phyloP scores from a whole-genome alignment of 2,113 vertebrate species.

The Pseudorectes ferrugineus region DNA sequence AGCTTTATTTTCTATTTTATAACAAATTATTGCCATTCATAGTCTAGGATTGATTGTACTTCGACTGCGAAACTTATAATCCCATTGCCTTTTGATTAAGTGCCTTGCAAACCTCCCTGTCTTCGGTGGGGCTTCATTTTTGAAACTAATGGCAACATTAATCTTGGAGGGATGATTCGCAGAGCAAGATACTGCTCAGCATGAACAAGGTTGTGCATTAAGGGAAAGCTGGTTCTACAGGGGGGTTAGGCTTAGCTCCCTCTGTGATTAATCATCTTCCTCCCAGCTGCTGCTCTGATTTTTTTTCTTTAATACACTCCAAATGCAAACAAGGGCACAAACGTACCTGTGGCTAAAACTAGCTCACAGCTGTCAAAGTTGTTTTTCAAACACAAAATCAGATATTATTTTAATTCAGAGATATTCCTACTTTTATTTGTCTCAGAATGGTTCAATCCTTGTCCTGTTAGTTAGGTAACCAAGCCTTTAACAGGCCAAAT shows the following conservation, averaged over 20 bases:
- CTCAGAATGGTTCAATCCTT: background rate
- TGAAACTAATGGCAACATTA: slow-evolving; percentile 2
- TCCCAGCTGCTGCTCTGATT: slow-evolving; percentile 9
- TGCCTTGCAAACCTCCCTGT: background rate
- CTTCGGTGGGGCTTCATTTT: background rate
- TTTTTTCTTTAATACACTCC: background rate
- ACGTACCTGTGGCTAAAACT: background rate
- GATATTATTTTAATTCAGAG: background rate
- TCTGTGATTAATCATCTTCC: slow-evolving; percentile 42
- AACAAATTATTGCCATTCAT: background rate
- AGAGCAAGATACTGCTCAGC: slow-evolving; percentile 7
- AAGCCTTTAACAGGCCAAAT: background rate
- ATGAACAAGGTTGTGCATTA: slow-evolving; percentile 1
- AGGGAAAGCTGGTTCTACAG: background rate
- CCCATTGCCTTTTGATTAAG: background rate
- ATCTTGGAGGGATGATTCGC: background rate
- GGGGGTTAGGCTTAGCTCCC: background rate
- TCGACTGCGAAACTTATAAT: background rate
- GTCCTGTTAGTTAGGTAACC: background rate
- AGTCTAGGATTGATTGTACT: background rate
- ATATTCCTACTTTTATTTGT: background rate
- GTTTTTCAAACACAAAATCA: slow-evolving; percentile 2
- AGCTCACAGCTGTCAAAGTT: background rate
- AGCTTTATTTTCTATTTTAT: background rate
- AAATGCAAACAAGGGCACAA: slow-evolving; percentile 28